Evolutionary conservation across 2,113 vertebrate species (phyloP).

Genomic region (Sus scrofa): DNA sequence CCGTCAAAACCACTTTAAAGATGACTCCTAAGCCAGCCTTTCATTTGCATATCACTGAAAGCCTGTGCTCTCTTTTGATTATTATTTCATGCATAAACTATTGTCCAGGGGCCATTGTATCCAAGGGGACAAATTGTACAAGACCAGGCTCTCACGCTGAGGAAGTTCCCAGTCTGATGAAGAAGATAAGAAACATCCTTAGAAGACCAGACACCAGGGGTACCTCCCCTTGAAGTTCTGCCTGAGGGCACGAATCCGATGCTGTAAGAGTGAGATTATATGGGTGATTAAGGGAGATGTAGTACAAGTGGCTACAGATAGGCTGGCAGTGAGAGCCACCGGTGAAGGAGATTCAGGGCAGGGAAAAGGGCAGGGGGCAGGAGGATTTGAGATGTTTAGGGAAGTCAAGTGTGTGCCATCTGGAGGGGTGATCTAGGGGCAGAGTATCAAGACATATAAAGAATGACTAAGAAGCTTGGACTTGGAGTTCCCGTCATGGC

Average conservation of each 20-base stretch:
- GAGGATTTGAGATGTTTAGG: background rate
- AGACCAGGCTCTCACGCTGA: background rate
- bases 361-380: background rate
- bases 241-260: accelerated
- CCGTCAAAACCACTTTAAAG: background rate
- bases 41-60: background rate
- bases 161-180: background rate
- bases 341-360: too few relatives aligned
- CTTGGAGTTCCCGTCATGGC: background rate
- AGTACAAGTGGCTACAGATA: background rate
- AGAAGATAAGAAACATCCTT: background rate
- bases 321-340: background rate
- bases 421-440: background rate
- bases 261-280: background rate
- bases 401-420: background rate
- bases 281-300: background rate
- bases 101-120: background rate
- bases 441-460: background rate
- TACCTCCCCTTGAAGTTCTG: accelerated
- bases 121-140: background rate
- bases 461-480: background rate
- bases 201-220: background rate
- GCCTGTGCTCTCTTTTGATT: background rate
- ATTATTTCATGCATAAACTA: background rate
- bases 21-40: background rate